Evolutionary conservation across 2,888 invertebrate genomes (phyloP).

Genomic region (Apodemia duryi): DNA sequence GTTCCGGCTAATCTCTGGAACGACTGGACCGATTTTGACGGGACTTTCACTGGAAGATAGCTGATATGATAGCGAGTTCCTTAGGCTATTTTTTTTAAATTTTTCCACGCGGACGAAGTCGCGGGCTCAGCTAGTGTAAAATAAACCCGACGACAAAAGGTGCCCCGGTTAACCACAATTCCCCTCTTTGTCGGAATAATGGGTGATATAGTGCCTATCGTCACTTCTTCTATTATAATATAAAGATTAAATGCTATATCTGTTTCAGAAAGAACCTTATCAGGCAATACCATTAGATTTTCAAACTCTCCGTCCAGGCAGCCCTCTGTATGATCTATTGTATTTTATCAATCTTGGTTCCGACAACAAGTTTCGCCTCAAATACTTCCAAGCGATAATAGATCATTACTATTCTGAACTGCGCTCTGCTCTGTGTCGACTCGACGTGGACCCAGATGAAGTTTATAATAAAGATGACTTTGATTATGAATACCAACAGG

Average conservation of each 20-base stretch:
- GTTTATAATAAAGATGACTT: conserved; percentile 11
- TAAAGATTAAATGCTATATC: neutral
- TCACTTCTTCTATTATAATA: too few species aligned
- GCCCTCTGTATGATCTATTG: conserved; percentile 13
- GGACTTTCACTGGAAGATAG: too few species aligned
- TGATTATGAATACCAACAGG: conserved; percentile 11
- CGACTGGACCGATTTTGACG: too few species aligned
- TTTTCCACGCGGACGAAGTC: too few species aligned
- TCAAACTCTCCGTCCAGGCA: conserved; percentile 13
- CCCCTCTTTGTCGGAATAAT: too few species aligned
- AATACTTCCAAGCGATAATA: conserved; percentile 10
- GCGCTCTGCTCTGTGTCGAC: conserved; percentile 33
- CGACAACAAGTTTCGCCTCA: conserved; percentile 11
- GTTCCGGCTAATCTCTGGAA: too few species aligned
- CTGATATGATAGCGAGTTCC: too few species aligned
- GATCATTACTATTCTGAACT: conserved; percentile 17
- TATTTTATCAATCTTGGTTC: conserved; percentile 15
- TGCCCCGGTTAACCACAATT: too few species aligned
- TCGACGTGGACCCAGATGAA: conserved; percentile 33
- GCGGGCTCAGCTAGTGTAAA: too few species aligned
- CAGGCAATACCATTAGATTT: conserved; percentile 14
- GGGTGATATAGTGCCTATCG: too few species aligned
- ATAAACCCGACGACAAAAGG: too few species aligned
- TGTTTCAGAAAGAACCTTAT: conserved; percentile 4
- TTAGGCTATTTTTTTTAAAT: too few species aligned